These are phyloP conservation scores for Sylvia borin DNA, from an alignment of 2,797 vertebrate species.

Conservation along the genomic window DNA sequence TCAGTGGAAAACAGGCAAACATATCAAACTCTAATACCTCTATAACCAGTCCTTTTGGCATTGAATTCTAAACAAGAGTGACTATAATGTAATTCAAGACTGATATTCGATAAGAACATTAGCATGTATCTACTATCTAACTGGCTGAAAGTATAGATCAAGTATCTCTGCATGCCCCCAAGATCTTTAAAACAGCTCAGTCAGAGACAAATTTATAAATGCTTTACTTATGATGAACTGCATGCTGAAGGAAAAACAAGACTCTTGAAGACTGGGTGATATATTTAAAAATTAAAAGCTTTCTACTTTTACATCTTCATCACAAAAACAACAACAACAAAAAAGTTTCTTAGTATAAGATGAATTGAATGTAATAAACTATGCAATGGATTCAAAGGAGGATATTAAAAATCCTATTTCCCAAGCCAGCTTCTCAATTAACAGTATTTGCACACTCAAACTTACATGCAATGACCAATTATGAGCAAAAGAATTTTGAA, in stretches of 20 bases:
- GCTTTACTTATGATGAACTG: neutral
- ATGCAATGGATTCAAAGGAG: neutral
- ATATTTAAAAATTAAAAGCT: neutral
- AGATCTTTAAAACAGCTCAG: neutral
- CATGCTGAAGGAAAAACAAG: neutral
- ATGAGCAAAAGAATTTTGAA: neutral
- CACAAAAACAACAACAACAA: neutral
- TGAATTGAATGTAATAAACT: neutral
- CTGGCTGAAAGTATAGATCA: neutral
- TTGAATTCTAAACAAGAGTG: neutral
- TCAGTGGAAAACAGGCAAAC: neutral
- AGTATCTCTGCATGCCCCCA: neutral
- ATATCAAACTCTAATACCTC: neutral
- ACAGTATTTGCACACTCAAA: neutral
- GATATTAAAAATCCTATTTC: neutral
- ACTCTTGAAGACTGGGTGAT: neutral
- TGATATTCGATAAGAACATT: neutral
- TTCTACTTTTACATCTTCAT: neutral
- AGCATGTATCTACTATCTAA: neutral
- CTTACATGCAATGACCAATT: neutral
- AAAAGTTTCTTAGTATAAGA: neutral
- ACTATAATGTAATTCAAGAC: neutral
- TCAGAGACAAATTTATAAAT: neutral
- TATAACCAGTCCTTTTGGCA: neutral
- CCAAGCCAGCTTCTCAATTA: neutral